Percentiles rank a stretch among this genome's conserved stretches.
These are phyloP conservation scores for Empis stercorea DNA, from an alignment of 2,888 invertebrate species.

Conservation along the genomic window DNA sequence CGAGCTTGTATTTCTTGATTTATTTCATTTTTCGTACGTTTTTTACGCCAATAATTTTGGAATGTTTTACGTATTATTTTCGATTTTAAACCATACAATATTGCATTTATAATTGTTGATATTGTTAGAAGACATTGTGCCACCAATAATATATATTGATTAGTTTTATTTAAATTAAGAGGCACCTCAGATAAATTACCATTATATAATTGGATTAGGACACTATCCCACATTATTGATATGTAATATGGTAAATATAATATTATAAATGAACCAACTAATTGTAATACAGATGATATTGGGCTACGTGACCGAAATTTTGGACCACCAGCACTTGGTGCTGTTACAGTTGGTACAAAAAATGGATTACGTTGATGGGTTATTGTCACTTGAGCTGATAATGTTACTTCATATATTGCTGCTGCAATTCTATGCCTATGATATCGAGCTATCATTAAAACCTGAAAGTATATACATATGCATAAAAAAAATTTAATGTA, in stretches of 20 bases:
- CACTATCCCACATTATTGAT: conserved; percentile 53
- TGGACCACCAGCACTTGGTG: conserved; percentile 38
- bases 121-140: conserved; percentile 26
- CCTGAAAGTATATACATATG: conserved; percentile 30
- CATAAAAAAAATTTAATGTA: too few species aligned
- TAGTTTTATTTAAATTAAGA: conserved; percentile 6
- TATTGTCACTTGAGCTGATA: conserved; percentile 72
- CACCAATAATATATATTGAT: conserved; percentile 9
- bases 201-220: conserved; percentile 24
- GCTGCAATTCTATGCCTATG: conserved; percentile 74
- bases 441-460: conserved; percentile 53
- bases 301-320: conserved; percentile 44
- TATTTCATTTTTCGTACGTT: conserved; percentile 64
- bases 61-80: conserved; percentile 57
- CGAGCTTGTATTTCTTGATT: conserved; percentile 69
- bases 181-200: conserved; percentile 8
- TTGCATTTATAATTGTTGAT: conserved; percentile 61
- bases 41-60: conserved; percentile 64
- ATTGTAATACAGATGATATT: conserved; percentile 54
- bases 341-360: conserved; percentile 53
- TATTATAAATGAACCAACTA: conserved; percentile 56
- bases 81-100: conserved; percentile 64
- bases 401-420: conserved; percentile 71
- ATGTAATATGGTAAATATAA: conserved; percentile 65
- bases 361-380: conserved; percentile 72